Evolutionary conservation across 37 sponge, comb jelly and placozoan species (phyloP), one percentile per base, ranked within the genome.

Genomic region (Cliona cf. orientalis): DNA sequence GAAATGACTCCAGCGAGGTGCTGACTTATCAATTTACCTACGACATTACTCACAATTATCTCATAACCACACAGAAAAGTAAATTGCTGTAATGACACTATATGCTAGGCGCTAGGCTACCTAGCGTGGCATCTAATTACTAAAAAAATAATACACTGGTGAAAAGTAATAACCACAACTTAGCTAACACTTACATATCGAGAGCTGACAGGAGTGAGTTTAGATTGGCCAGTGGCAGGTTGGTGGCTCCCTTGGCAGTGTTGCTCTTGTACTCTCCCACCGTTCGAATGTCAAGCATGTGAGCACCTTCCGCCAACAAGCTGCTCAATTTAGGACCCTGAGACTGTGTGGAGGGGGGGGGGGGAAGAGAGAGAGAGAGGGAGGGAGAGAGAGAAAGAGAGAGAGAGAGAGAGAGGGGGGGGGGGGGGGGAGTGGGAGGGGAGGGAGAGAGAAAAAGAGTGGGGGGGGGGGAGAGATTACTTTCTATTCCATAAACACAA

Each of bases 211-310:
- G 36, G 21, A 42, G 78, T 35, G 49, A 34, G 41, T 53, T 17
- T 38, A 90, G 42, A 21, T 59, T 56, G 42, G 75, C 77, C 21
- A 90, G 78, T 67, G 91, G 91, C 29, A 85, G 2, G 65, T 90
- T 88, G 79, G 76, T 22, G 23, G 94, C 85, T 31, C 45, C 71
- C 31, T 74, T 81, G n/a, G 63, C 82, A 23, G 72, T 78, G 56
- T 93, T 93, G 41, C 32, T n/a, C 21, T 68, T 43, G 61, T 73
- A 84, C 61, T 94, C 91, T 23, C 19, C 36, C 28, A 66, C 56
- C 2, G 90, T 89, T 23, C 94, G 66, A 5, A 93, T 87, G 66
- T 93, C 94, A 28, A 93, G 28, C 22, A 93, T 23, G 29, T 72
- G 66, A 57, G 73, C 60, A 0, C 94, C 94, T 3, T 42, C 44